Base-by-base conservation (phyloP, 2,113 vertebrate species). In the Morone chrysops region DNA sequence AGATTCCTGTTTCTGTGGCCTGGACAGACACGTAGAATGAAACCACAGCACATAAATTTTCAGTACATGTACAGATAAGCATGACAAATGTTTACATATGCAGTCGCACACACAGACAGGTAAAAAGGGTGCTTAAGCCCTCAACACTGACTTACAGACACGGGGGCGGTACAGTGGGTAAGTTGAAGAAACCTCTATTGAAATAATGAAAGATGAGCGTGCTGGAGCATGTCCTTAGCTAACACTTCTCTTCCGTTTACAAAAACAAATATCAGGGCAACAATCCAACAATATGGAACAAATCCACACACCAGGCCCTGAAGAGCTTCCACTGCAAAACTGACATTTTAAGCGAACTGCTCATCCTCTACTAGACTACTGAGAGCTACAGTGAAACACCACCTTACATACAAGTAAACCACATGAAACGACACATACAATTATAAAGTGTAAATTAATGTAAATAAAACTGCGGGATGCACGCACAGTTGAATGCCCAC, bases 201-300 rank as follows among this genome's bases (percentile, higher is more conserved):
- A 56, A 63, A 47, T 6, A 18, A 17, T 61, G 70, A 69, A 22
- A 79, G 75, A 66, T 18, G 74, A 90, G 82, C 90, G 4, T 87
- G 89, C 62, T 25, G 53, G 50, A 74, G 69, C 90, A 66, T 25
- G 90, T 87, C 80, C 59, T 45, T 6, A 59, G 56, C 81, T 68
- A 67, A 87, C 85, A 76, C 63, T n/a, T 75, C 53, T 70, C 71
- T 57, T 80, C 43, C 82, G 70, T 80, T 92, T 80, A 82, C 60
- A 69, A 78, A 80, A 74, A 81, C 31, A 40, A 81, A 70, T 47
- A 31, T 88, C 57, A 60, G 62, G 13, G 48, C 76, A 53, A 40
- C 51, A n/a, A 22, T 25, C 12, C 31, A 31, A 74, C 41, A 47
- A 67, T 11, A n/a, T 22, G 31, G 20, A 69, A 54, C 54, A 70